Evolutionary conservation across 2,113 vertebrate species (phyloP).

Genomic region (Morone chrysops): DNA sequence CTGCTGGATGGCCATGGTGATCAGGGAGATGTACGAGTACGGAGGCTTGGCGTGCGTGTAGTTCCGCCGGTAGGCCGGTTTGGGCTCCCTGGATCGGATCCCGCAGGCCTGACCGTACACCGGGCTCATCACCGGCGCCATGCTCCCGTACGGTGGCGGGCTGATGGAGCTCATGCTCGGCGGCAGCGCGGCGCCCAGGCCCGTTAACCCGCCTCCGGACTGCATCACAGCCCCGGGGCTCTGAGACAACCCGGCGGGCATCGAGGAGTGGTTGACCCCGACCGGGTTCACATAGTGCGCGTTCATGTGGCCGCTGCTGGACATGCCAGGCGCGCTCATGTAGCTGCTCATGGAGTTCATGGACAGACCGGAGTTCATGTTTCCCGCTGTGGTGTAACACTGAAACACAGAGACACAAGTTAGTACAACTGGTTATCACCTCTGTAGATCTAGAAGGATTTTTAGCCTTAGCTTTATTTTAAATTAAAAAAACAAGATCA

Average conservation of each 20-base stretch:
- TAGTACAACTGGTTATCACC: no score
- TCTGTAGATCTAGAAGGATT: no score
- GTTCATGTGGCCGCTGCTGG: constrained; percentile 89
- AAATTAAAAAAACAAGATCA: no score
- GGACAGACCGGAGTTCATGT: constrained; percentile 92
- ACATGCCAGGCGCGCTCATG: constrained; percentile 94
- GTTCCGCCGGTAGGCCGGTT: constrained; percentile 90
- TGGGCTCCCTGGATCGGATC: constrained; percentile 90
- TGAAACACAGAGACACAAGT: constrained; percentile 69
- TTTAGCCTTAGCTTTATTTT: no score
- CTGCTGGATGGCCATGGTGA: constrained; percentile 97
- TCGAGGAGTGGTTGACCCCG: constrained; percentile 86
- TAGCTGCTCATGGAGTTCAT: constrained; percentile 95
- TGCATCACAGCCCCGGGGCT: constrained; percentile 87
- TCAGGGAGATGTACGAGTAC: constrained; percentile 86
- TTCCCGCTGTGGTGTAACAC: constrained; percentile 91
- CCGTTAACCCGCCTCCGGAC: constrained; percentile 76
- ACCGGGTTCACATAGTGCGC: constrained; percentile 92
- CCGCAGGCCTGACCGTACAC: constrained; percentile 92
- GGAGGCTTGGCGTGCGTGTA: constrained; percentile 96
- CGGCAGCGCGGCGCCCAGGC: constrained; percentile 87
- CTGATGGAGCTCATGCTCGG: constrained; percentile 92
- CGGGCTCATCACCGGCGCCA: constrained; percentile 85
- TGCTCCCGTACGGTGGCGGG: constrained; percentile 79
- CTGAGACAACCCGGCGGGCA: constrained; percentile 87